Evolutionary conservation across 2,888 invertebrate genomes (phyloP).

Genomic region (Agrochola litura): DNA sequence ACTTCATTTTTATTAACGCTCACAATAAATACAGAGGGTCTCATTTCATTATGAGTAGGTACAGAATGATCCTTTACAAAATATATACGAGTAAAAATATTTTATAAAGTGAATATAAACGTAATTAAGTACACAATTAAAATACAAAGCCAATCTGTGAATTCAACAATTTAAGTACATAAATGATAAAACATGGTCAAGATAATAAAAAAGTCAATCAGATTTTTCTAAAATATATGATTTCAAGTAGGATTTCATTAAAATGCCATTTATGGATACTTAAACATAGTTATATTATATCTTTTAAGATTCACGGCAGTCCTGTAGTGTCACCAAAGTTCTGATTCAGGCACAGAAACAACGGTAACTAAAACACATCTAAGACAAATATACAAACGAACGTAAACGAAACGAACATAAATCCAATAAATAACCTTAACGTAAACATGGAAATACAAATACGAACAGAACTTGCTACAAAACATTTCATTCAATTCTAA

Average conservation of each 20-base stretch:
- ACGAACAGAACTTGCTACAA: slow-evolving; percentile 41
- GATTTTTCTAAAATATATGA: slow-evolving; percentile 1
- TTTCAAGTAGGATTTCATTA: slow-evolving; percentile 17
- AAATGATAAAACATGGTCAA: slow-evolving; percentile 11
- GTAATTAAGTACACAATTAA: slow-evolving; percentile 40
- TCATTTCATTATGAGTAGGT: slow-evolving; percentile 32
- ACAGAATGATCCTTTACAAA: slow-evolving; percentile 30
- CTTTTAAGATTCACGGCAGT: slow-evolving; percentile 35
- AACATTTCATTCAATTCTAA: slow-evolving; percentile 35
- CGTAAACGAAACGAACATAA: slow-evolving; percentile 70
- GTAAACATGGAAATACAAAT: slow-evolving; percentile 62
- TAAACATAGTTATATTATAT: slow-evolving; percentile 17
- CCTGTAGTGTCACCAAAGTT: slow-evolving; percentile 21
- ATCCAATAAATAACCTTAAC: slow-evolving; percentile 73
- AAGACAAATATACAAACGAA: slow-evolving; percentile 68
- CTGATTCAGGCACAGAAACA: slow-evolving; percentile 35
- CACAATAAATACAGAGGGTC: slow-evolving; percentile 45
- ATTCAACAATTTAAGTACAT: slow-evolving; percentile 6
- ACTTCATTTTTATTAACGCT: slow-evolving; percentile 88
- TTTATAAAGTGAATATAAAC: slow-evolving; percentile 33
- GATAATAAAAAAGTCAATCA: slow-evolving; percentile 14
- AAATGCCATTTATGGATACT: slow-evolving; percentile 15
- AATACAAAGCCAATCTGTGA: slow-evolving; percentile 49
- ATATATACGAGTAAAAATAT: slow-evolving; percentile 24
- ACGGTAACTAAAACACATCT: slow-evolving; percentile 58